A percentile compares a stretch with the other conserved stretches of the same genome.
These are phyloP conservation scores for Etheostoma nigrum DNA, from an alignment of 2,797 vertebrate genomes.

Conservation along the genomic window DNA sequence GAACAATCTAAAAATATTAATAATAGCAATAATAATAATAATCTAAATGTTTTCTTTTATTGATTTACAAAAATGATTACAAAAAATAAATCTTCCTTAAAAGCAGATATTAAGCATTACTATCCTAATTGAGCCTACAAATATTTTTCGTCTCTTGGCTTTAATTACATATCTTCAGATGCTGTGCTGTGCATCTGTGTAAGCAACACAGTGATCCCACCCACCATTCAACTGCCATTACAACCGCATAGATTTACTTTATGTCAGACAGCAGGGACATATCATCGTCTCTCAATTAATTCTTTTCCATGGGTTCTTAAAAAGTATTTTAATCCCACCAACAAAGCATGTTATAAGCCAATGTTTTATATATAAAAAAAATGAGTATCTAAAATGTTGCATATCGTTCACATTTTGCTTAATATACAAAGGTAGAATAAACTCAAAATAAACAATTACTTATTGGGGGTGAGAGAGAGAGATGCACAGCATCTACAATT, in stretches of 20 bases:
- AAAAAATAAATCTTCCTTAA: background rate
- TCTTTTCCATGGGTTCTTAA: background rate
- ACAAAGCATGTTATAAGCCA: background rate
- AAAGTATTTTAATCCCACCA: background rate
- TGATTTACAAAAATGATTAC: background rate
- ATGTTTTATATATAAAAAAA: background rate
- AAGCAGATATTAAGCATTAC: background rate
- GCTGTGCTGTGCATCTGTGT: conserved; percentile 20
- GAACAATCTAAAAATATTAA: background rate
- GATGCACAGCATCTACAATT: no score
- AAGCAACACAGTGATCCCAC: conserved; percentile 8
- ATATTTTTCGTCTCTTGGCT: background rate
- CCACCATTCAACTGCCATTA: conserved; percentile 33
- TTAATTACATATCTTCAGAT: background rate
- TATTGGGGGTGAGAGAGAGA: no score
- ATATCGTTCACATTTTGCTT: background rate
- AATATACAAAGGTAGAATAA: background rate
- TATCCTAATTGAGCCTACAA: background rate
- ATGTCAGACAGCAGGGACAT: conserved; percentile 19
- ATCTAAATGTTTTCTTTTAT: no score
- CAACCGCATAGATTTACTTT: conserved; percentile 22
- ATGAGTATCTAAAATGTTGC: background rate
- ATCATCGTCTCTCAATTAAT: background rate
- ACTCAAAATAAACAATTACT: no score
- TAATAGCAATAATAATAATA: no score